Percentiles rank a stretch among this genome's conserved stretches.
Conservation (phyloP, 1,140 invertebrate species). For the Euglossa dilemma region DNA sequence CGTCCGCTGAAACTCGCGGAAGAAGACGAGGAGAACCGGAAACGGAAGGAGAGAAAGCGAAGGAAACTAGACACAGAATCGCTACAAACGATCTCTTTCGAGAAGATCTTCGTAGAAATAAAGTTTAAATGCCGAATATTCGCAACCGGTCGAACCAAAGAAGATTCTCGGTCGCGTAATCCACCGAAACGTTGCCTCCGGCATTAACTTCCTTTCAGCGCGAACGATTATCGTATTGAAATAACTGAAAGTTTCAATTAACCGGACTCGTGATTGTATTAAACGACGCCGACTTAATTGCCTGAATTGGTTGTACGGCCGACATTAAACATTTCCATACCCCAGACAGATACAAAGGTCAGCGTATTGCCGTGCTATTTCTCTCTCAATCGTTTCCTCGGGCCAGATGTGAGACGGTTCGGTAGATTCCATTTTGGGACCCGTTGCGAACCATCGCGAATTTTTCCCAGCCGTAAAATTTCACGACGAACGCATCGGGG, state of each 20-base stretch:
- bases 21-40: no score
- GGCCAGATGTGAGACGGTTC: background rate
- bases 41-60: no score
- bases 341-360: slow-evolving; percentile 30
- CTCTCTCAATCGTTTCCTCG: background rate
- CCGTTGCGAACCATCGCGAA: background rate
- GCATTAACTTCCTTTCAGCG: background rate
- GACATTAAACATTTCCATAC: slow-evolving; percentile 31
- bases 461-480: background rate
- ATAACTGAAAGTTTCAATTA: slow-evolving; percentile 34
- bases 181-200: slow-evolving; percentile 24
- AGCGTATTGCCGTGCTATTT: background rate
- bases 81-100: no score
- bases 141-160: no score
- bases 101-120: no score
- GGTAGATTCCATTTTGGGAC: background rate
- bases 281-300: slow-evolving; percentile 42
- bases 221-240: slow-evolving; percentile 18
- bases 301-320: slow-evolving; percentile 20
- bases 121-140: no score
- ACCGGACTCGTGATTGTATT: slow-evolving; percentile 24
- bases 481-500: no score
- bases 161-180: slow-evolving; percentile 16
- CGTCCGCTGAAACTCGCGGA: no score
- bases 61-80: no score